phyloP scores from a whole-genome alignment of 2,113 vertebrate species.

The Onychorhynchus coronatus region DNA sequence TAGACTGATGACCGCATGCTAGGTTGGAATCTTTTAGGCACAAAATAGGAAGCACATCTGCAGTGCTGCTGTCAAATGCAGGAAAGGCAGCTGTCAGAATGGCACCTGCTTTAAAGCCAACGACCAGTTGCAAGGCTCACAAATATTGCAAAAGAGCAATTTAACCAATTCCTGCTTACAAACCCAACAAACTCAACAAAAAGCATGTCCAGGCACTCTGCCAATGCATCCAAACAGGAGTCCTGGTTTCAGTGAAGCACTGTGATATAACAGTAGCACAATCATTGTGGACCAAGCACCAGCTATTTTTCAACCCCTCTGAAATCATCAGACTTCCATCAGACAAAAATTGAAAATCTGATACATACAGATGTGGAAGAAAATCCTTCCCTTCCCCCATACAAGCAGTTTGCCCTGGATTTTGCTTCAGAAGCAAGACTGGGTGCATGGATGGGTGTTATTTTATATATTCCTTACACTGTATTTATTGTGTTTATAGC shows the following conservation, averaged over 20 bases:
- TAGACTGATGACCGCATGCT: conserved; percentile 20
- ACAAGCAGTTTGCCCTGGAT: neutral
- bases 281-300: conserved; percentile 26
- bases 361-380: conserved; percentile 35
- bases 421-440: neutral
- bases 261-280: conserved; percentile 8
- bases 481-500: conserved; percentile 17
- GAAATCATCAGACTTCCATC: conserved; percentile 28
- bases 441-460: neutral
- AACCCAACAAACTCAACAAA: neutral
- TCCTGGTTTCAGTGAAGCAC: neutral
- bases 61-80: conserved; percentile 24
- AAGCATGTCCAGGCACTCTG: conserved; percentile 6
- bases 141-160: conserved; percentile 49
- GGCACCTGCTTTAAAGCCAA: conserved; percentile 43
- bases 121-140: neutral
- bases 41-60: conserved; percentile 48
- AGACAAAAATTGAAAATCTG: conserved; percentile 59
- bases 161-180: conserved; percentile 45
- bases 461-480: neutral
- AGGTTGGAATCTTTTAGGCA: conserved; percentile 42
- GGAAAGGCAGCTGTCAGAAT: conserved; percentile 56
- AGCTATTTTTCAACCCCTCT: conserved; percentile 46
- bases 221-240: neutral
- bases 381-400: neutral